phyloP scores from a whole-genome alignment of 2,113 vertebrate genomes.

The Euleptes europaea region DNA sequence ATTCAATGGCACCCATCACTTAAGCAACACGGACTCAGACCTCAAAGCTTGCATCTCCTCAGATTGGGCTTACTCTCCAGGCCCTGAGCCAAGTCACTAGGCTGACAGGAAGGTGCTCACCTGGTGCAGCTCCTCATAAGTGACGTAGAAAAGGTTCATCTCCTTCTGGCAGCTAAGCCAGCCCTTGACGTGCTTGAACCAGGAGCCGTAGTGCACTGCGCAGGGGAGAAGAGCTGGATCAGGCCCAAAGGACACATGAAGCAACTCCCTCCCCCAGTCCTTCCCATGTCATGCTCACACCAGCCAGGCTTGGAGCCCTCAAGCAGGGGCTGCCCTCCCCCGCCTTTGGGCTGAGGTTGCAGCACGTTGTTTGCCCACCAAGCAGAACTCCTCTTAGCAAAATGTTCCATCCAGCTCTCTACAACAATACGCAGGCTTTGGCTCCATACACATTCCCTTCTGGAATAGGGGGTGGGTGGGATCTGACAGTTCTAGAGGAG shows the following conservation, averaged over 20 bases:
- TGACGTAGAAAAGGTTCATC: constrained; percentile 75
- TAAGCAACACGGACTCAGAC: too few species aligned
- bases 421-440: too few species aligned
- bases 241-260: rapidly evolving
- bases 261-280: rapidly evolving
- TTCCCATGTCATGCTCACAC: neutral
- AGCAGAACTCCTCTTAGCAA: neutral
- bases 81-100: neutral
- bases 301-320: neutral
- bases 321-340: neutral
- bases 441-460: neutral
- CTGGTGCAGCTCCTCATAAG: constrained; percentile 84
- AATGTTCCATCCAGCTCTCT: too few species aligned
- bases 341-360: neutral
- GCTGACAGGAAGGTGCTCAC: constrained; percentile 54
- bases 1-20: too few species aligned
- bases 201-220: constrained; percentile 83
- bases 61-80: neutral
- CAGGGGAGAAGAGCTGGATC: neutral
- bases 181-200: constrained; percentile 86
- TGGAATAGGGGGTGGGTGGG: neutral
- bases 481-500: neutral
- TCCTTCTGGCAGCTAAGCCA: constrained; percentile 76
- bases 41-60: neutral
- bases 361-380: neutral